Evolutionary conservation across 1,140 invertebrate species (phyloP), one percentile per base, ranked within the genome.

Genomic region (Papilio polytes): DNA sequence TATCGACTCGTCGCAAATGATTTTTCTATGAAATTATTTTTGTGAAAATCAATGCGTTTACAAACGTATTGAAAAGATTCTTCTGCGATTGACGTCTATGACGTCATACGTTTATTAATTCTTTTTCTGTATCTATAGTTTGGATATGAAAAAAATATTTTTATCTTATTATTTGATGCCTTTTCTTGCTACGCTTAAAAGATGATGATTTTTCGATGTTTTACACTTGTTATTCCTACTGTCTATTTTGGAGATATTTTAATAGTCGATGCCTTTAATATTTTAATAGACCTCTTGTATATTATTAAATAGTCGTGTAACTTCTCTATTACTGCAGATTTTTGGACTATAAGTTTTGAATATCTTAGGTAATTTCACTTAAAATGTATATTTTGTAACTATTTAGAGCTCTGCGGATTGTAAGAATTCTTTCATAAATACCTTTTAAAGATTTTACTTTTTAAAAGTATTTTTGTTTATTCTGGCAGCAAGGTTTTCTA

Each of bases 141-240:
- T 56, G 3, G n/a, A 56, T 70, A 70, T 13, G 26, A 70, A 70
- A 26, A 63, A 63, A 63, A 63, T 59, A 59, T 59, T 26, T 63
- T 26, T 13, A 63, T 31, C 3, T 13, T 31, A 36, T 70, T 15
- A 70, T 70, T 70, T 70, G 46, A 26, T 12, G 13, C 46, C 46
- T 51, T 76, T n/a, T 15, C 44, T 76, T 76, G 74, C 44, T 51
- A 76, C 74, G 41, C 74, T 76, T 76, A 48, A 48, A 76, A 26
- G 13, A 48, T 74, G n/a, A 76, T 76, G 9, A 76, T 51, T 76
- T 76, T 76, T 76, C 46, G 74, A 76, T 26, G 20, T 51, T 76
- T 48, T 76, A 76, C 74, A 76, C 74, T 76, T 76, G 74, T 76
- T 76, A 51, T 51, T 46, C 73, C 44, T 76, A 76, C 12, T 41